A percentile compares a stretch with the other conserved stretches of the same genome.
Evolutionary conservation across 2,113 vertebrate genomes (phyloP).

Genomic region (Oreocharis arfaki): DNA sequence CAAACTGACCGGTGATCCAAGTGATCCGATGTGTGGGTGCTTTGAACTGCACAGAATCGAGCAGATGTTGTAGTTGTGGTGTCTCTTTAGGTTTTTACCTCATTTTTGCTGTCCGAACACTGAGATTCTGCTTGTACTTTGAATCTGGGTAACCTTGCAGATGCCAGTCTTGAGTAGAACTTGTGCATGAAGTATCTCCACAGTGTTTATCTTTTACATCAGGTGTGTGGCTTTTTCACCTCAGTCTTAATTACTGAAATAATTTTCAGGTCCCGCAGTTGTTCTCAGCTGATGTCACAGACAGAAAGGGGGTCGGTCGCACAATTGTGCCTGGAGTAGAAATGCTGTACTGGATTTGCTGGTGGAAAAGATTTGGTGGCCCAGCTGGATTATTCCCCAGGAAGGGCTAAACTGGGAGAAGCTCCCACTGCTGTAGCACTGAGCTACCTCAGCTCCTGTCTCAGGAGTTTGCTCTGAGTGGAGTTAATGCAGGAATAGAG

Average conservation of each 20-base stretch:
- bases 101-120: neutral
- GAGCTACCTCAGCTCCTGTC: neutral
- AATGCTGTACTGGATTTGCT: neutral
- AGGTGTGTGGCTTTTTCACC: neutral
- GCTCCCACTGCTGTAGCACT: neutral
- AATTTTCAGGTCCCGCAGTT: neutral
- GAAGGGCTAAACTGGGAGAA: neutral
- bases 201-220: neutral
- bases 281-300: neutral
- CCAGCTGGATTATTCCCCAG: neutral
- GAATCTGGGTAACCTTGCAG: neutral
- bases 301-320: neutral
- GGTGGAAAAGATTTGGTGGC: neutral
- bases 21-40: neutral
- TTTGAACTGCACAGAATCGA: neutral
- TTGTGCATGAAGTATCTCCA: rapidly evolving
- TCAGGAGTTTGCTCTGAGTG: neutral
- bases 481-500: neutral
- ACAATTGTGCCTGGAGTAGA: neutral
- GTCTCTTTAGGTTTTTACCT: neutral
- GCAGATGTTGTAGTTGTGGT: neutral
- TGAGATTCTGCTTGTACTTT: neutral
- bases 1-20: neutral
- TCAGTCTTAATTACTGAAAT: neutral
- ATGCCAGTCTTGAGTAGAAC: neutral